Evolutionary conservation across 2,797 vertebrate species (phyloP).

Genomic region (Toxotes lorentzi): DNA sequence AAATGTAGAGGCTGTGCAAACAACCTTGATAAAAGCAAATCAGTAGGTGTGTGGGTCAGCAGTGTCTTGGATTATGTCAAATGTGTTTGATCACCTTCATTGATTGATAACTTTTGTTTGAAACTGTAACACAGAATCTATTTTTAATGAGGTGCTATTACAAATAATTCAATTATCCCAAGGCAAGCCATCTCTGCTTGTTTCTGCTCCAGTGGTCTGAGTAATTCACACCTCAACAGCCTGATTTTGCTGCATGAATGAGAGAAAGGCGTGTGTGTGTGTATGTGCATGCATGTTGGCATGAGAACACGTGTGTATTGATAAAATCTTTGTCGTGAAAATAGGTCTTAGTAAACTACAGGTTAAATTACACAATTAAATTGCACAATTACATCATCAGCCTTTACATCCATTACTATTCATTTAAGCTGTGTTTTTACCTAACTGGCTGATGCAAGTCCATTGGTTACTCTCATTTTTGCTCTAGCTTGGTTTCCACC

Average conservation of each 20-base stretch:
- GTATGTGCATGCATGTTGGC: not conserved
- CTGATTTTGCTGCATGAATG: conserved; percentile 64
- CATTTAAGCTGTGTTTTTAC: not conserved
- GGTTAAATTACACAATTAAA: not conserved
- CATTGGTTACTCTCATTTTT: not conserved
- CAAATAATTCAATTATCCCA: conserved; percentile 83
- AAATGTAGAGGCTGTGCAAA: conserved; percentile 12
- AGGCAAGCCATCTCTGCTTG: conserved; percentile 65
- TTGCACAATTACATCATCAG: too few relatives aligned
- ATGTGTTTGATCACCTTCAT: conserved; percentile 67
- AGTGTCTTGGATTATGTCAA: conserved; percentile 34
- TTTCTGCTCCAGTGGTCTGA: conserved; percentile 80
- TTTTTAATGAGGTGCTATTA: conserved; percentile 80
- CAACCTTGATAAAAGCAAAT: conserved; percentile 30
- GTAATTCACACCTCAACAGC: conserved; percentile 80
- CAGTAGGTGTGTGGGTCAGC: conserved; percentile 29
- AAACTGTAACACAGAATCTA: conserved; percentile 69
- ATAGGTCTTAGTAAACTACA: not conserved
- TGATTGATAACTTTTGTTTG: conserved; percentile 77
- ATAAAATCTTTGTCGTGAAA: not conserved
- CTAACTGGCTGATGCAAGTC: not conserved
- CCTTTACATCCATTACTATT: not conserved
- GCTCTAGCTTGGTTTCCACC: not conserved
- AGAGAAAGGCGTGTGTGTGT: conserved; percentile 28
- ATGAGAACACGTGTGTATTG: not conserved